Evolutionary conservation across 2,113 vertebrate species (phyloP).

Genomic region (Axis porcinus): DNA sequence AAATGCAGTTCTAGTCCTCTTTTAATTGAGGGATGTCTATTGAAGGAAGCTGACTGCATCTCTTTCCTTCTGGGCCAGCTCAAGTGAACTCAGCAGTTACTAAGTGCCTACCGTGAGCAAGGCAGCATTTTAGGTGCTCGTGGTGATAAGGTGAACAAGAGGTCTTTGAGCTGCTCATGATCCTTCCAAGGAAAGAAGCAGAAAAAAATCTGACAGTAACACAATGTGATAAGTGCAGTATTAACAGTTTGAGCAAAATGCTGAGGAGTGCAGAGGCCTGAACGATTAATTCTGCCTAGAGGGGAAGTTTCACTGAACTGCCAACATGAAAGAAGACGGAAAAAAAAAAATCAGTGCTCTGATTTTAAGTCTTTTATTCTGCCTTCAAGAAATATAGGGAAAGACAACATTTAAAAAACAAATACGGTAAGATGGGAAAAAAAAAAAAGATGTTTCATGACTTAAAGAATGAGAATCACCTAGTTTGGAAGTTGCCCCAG

Average conservation of each 20-base stretch:
- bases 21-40: not conserved
- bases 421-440: not conserved
- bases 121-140: not conserved
- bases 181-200: not conserved
- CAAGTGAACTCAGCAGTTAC: not conserved
- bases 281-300: slow-evolving; percentile 23
- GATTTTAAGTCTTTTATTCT: slow-evolving; percentile 44
- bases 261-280: not conserved
- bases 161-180: not conserved
- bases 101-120: not conserved
- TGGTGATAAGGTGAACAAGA: not conserved
- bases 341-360: not conserved
- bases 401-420: slow-evolving; percentile 31
- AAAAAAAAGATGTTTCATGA: not conserved
- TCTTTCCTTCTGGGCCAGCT: not conserved
- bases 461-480: not conserved
- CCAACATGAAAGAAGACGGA: not conserved
- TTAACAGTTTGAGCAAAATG: slow-evolving; percentile 30
- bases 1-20: not conserved
- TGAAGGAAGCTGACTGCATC: not conserved
- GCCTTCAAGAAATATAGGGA: slow-evolving; percentile 14
- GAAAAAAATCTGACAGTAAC: not conserved
- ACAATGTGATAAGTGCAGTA: not conserved
- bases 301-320: not conserved
- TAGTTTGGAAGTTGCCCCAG: not conserved